Conservation (phyloP, 2,113 vertebrate species). For the Bagarius yarrelli region DNA sequence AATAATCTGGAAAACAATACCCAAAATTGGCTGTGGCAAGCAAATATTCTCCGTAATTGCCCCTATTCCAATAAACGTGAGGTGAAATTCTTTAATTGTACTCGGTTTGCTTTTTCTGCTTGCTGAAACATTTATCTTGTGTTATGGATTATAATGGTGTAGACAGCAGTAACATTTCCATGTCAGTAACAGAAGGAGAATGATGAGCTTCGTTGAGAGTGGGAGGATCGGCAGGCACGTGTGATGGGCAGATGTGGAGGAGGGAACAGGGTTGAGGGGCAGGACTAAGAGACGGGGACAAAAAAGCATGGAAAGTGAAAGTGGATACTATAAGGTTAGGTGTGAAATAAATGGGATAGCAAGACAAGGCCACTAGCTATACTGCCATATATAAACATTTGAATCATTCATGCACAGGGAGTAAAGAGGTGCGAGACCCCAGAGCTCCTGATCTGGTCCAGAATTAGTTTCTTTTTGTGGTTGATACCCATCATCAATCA, state of each 20-base stretch:
- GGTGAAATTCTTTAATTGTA: constrained; percentile 34
- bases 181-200: constrained; percentile 8
- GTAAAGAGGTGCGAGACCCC: too few species aligned
- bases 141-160: constrained; percentile 4
- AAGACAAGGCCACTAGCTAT: neutral
- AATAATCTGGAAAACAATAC: constrained; percentile 48
- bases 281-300: neutral
- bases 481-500: too few species aligned
- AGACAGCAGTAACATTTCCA: constrained; percentile 27
- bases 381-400: too few species aligned
- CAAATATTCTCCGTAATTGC: constrained; percentile 47
- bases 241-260: constrained; percentile 42
- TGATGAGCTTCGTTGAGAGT: constrained; percentile 11
- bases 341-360: neutral
- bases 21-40: constrained; percentile 44
- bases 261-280: neutral
- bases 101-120: neutral
- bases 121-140: constrained; percentile 27
- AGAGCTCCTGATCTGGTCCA: too few species aligned
- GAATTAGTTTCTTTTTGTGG: too few species aligned
- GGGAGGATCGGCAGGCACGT: constrained; percentile 3
- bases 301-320: constrained; percentile 2
- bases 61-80: constrained; percentile 37
- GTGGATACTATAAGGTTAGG: neutral
- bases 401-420: too few species aligned